Evolutionary conservation across 2,888 invertebrate species (phyloP), one percentile per base, ranked within the genome.

Genomic region (Drosophila colorata): DNA sequence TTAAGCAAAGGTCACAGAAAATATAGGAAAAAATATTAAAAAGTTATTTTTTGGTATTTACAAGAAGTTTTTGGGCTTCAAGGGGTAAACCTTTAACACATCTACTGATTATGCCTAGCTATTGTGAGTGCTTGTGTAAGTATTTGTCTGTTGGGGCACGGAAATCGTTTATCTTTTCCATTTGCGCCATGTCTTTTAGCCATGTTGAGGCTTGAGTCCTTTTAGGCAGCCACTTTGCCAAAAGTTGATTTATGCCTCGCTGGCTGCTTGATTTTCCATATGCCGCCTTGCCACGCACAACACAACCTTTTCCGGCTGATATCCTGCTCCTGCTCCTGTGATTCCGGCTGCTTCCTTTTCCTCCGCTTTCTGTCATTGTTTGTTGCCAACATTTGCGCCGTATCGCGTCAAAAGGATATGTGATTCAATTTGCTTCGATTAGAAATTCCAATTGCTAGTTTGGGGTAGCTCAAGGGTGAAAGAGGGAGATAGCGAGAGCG

Each of bases 371-470:
- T 71, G 66, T 67, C 71, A 63, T 79, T 79, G 77, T 74, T 71
- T 70, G 74, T 38, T 59, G 68, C 57, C 14, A 43, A 47, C 49
- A 53, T 51, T 65, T 35, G 71, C 64, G 76, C 31, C 67, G 59
- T 73, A 67, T 60, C 72, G 81, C 74, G 76, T 81, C 85, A 63
- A 52, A 71, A 67, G 78, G 79, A 79, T 78, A 83, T 87, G 84
- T 84, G 80, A 87, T 85, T 85, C 88, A 85, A 88, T 85, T 88
- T 85, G 75, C 69, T 85, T 85, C 87, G 88, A 85, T 85, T 88
- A 85, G 87, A 80, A 87, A 88, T 83, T 73, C 80, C 87, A 75
- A 80, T 74, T 74, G 80, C 70, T 35, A 70, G 52, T 43, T 31
- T 57, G 46, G 13, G 33, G 11, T 13, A 33, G 11, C 28, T 28